Evolutionary conservation across 1,140 invertebrate genomes (phyloP), one percentile per base, ranked within the genome.

Genomic region (Procambarus virginalis): DNA sequence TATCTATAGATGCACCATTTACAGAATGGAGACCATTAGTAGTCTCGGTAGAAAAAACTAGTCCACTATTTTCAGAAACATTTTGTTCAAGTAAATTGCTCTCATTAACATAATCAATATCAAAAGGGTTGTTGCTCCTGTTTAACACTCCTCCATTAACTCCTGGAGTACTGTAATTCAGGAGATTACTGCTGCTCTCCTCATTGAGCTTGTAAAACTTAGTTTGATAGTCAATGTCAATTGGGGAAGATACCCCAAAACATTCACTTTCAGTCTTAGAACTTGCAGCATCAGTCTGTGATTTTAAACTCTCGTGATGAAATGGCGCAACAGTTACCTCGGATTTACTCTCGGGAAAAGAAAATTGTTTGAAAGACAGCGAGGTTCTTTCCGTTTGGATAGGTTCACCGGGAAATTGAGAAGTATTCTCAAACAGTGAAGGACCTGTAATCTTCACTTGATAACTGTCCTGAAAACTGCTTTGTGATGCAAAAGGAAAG

Each of bases 181-280:
- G 5, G 8, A 34, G 68, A 73, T 22, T 20, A 73, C 22, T 73
- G 68, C 22, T 73, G n/a, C 34, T 73, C 34, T 73, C 68, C 22
- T 73, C 8, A 34, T n/a, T 73, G 10, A 46, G 20, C 2, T n/a
- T 55, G 22, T 34, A 9, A 55, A n/a, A 51, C 12, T 80, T 80
- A 22, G 78, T 80, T 34, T 80, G 78, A 58, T 80, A 80, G 3
- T 80, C 78, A 80, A 80, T 80, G 78, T 80, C 34, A 55, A 80
- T 80, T 55, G 78, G 78, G 14, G 78, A 55, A 73, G 64, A 73
- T 49, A 60, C 64, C 60, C 60, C 45, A 84, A 84, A 14, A 49
- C n/a, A 34, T 49, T 80, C 78, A n/a, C 49, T 80, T 17, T 55
- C 58, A 48, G 17, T 49, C 17, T 49, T 73, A n/a, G 64, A 49